Evolutionary conservation across 2,113 vertebrate species (phyloP).

Genomic region (Aptenodytes patagonicus): DNA sequence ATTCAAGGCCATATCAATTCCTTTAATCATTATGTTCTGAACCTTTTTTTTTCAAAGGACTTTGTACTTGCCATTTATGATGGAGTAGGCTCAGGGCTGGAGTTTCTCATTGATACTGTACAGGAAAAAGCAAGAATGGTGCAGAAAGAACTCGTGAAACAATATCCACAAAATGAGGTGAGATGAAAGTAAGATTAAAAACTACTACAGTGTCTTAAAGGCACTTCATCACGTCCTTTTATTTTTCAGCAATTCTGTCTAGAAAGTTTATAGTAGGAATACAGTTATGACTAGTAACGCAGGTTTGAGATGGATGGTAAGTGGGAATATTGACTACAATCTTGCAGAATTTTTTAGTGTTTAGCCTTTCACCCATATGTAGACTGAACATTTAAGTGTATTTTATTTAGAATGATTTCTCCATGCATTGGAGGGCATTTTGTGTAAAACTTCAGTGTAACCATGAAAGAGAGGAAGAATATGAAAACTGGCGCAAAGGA

Average conservation of each 20-base stretch:
- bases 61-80: slow-evolving; percentile 65
- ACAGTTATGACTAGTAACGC: not conserved
- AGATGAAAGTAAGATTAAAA: not conserved
- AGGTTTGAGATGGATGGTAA: not conserved
- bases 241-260: not conserved
- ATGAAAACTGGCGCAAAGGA: not conserved
- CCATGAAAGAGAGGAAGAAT: not conserved
- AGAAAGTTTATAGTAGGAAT: not conserved
- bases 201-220: accelerated
- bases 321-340: not conserved
- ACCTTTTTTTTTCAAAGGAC: slow-evolving; percentile 63
- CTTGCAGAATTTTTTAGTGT: not conserved
- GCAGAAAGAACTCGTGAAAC: slow-evolving; percentile 70
- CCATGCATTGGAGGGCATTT: not conserved
- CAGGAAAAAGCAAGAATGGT: slow-evolving; percentile 70
- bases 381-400: not conserved
- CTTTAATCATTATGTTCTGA: not conserved
- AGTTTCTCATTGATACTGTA: slow-evolving; percentile 73
- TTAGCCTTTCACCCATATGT: not conserved
- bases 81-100: slow-evolving; percentile 78
- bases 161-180: slow-evolving; percentile 77
- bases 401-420: not conserved
- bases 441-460: not conserved
- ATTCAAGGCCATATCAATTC: not conserved
- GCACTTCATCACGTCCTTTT: not conserved